These are phyloP conservation scores for Protomyctophum bolini DNA, from an alignment of 2,113 vertebrate species.

Conservation along the genomic window DNA sequence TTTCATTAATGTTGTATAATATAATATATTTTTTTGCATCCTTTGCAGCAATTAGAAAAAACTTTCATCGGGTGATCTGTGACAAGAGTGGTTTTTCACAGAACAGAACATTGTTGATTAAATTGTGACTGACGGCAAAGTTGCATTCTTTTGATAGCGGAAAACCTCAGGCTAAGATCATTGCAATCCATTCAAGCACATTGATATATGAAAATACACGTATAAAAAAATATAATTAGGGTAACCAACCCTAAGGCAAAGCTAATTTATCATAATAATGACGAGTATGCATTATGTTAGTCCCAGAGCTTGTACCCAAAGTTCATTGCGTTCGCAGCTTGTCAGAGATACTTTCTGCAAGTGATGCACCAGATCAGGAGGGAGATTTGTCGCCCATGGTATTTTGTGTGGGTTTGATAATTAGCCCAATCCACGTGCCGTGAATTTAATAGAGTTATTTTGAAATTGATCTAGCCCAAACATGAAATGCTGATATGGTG, in stretches of 20 bases:
- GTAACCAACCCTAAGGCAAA: constrained; percentile 9
- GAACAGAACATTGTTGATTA: constrained; percentile 25
- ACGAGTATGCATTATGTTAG: constrained; percentile 9
- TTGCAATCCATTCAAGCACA: constrained; percentile 43
- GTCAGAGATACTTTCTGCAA: constrained; percentile 17
- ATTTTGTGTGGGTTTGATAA: neutral
- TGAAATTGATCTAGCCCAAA: constrained; percentile 31
- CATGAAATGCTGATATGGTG: constrained; percentile 12
- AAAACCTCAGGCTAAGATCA: constrained; percentile 32
- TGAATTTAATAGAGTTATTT: constrained; percentile 44
- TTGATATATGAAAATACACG: constrained; percentile 21
- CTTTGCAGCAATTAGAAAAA: neutral
- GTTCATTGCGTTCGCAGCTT: constrained; percentile 41
- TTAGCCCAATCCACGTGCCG: constrained; percentile 13
- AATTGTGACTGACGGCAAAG: constrained; percentile 45
- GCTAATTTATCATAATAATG: constrained; percentile 40
- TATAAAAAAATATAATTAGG: constrained; percentile 11
- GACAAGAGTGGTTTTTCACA: constrained; percentile 7
- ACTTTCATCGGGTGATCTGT: constrained; percentile 10
- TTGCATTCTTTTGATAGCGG: constrained; percentile 18
- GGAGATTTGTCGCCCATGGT: constrained; percentile 9
- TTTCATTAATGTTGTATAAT: neutral
- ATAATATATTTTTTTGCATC: too few relatives aligned
- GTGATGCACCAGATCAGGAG: constrained; percentile 3
- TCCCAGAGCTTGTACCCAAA: neutral